Evolutionary conservation across 2,888 invertebrate genomes (phyloP), one percentile per base, ranked within the genome.

Genomic region (Lycaena phlaeas): DNA sequence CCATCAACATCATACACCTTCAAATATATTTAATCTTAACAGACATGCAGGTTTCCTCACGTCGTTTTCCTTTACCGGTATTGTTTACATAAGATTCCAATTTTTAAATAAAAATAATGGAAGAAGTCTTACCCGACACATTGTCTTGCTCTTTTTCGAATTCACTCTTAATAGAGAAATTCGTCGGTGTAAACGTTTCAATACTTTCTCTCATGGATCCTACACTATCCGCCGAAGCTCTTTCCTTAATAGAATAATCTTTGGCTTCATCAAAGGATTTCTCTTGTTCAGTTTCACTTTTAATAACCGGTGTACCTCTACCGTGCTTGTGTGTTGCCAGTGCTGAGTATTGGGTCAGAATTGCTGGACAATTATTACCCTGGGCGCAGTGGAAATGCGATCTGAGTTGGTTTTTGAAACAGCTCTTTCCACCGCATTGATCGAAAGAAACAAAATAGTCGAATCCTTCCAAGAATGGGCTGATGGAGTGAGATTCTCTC

Each of bases 401-500:
- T 37, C 84, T 59, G 1, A 84, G 50, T 40, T 84, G 85, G 44
- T 85, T 85, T 45, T 85, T 85, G 46, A 78, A 85, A 41, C 85
- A 85, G 41, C 82, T 81, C 48, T 82, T 79, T 25, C 79, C 81
- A 6, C 82, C 84, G 36, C 85, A 86, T 28, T 84, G 84, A 7
- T 85, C 85, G 44, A 61, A 82, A 1, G 77, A 75, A 81, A 86
- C 61, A 67, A 92, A 96, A 68, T 93, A 94, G 46, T 94, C 92
- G 61, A 94, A 96, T 1, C 94, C 94, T 36, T 95, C 93, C 26
- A 93, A 75, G 40, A 96, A 91, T 53, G 92, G 92, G 29, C 91
- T 88, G 53, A 92, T 89, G 48, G 92, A 92, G 68, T 96, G 96
- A 56, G 93, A 93, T 67, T 95, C 95, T 57, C 92, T 89, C 69